A percentile compares a stretch with the other conserved stretches of the same genome.
Conservation (phyloP, 2,888 invertebrate genomes). For the Acanthococcus lagerstroemiae region DNA sequence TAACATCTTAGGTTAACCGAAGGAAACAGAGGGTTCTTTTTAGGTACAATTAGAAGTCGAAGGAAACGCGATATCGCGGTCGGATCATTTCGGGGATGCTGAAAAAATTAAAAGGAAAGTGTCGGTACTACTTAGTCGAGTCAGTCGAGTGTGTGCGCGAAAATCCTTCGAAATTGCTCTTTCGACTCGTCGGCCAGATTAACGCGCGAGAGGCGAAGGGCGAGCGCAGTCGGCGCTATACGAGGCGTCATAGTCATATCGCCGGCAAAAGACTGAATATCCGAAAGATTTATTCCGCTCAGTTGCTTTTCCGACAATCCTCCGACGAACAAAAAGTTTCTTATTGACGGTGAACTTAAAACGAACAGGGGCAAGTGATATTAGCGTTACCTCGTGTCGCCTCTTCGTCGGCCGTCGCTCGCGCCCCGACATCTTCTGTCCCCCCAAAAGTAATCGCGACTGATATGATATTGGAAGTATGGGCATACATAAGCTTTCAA, state of each 20-base stretch:
- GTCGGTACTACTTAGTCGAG: no score
- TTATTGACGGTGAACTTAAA: slow-evolving; percentile 24
- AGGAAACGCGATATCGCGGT: no score
- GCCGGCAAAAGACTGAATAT: slow-evolving; percentile 24
- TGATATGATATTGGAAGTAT: background rate
- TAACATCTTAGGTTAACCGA: no score
- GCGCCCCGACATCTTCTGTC: background rate
- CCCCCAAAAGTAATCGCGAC: background rate
- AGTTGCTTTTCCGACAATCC: slow-evolving; percentile 27
- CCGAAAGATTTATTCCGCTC: slow-evolving; percentile 26
- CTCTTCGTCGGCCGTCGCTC: background rate
- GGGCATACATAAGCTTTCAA: background rate
- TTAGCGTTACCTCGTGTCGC: slow-evolving; percentile 11
- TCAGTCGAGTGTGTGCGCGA: slow-evolving; percentile 12
- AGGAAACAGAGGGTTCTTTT: no score
- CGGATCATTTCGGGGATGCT: no score
- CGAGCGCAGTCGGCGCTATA: background rate
- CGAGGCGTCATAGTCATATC: slow-evolving; percentile 10
- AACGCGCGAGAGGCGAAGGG: background rate
- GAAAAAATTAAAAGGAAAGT: no score
- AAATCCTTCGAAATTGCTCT: slow-evolving; percentile 29
- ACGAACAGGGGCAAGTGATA: slow-evolving; percentile 26
- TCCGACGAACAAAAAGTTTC: slow-evolving; percentile 22
- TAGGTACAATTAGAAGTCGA: no score
- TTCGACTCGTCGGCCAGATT: slow-evolving; percentile 11